Evolutionary conservation across 2,797 vertebrate species (phyloP).

Genomic region (Nyctalus aviator): DNA sequence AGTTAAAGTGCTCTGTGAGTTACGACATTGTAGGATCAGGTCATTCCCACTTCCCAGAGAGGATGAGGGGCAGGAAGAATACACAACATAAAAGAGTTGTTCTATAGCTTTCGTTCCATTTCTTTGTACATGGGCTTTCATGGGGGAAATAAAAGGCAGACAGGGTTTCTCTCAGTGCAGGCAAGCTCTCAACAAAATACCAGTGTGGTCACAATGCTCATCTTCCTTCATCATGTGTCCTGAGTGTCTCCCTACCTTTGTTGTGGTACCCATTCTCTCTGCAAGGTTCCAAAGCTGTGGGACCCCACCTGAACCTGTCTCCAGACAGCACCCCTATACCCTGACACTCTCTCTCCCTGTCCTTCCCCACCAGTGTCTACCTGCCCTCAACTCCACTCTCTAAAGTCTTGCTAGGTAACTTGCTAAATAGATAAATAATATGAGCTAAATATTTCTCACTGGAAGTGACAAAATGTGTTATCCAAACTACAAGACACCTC

Average conservation of each 20-base stretch:
- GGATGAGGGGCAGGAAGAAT: not conserved
- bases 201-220: rapidly evolving
- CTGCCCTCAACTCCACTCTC: not conserved
- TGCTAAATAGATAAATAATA: not conserved
- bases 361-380: not conserved
- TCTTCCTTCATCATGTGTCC: not conserved
- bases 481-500: not conserved
- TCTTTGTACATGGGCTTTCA: slow-evolving; percentile 32
- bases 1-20: slow-evolving; percentile 63
- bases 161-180: not conserved
- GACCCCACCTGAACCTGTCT: not conserved
- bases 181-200: not conserved
- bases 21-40: slow-evolving; percentile 37
- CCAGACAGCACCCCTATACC: not conserved
- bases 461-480: not conserved
- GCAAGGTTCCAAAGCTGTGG: rapidly evolving
- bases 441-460: not conserved
- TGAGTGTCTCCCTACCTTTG: not conserved
- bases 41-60: slow-evolving; percentile 52
- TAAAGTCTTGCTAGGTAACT: not conserved
- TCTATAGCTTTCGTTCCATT: slow-evolving; percentile 41
- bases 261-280: not conserved
- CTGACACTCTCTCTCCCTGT: not conserved
- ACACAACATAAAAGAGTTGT: slow-evolving; percentile 28
- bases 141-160: slow-evolving; percentile 18